Evolutionary conservation across 2,797 vertebrate species (phyloP), one percentile per base, ranked within the genome.

Genomic region (Vespertilio murinus): DNA sequence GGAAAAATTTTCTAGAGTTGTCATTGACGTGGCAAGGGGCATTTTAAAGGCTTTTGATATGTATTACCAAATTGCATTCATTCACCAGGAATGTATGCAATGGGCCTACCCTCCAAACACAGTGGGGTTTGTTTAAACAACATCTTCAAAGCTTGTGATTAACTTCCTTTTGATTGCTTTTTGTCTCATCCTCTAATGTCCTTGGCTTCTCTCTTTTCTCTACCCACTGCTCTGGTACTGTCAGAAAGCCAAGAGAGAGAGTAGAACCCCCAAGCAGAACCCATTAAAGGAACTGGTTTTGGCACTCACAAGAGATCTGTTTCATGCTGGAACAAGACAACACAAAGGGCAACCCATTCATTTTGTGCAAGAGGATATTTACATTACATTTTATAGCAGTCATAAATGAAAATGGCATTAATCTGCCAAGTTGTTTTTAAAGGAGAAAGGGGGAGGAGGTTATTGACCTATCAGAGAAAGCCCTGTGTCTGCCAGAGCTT

Each of bases 391-490:
- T 97, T 82, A 84, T n/a, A 65, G 33, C 65, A 96, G 93, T 90
- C 89, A 90, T 93, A 96, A 97, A 95, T 93, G 92, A 95, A 96
- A 97, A 95, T 95, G 87, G 90, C 82, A 97, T 96, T 94, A 93
- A 97, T 98, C 97, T 97, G 86, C 96, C 97, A 97, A 94, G 90
- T 64, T 94, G 94, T 93, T 98, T 93, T 80, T 97, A 97, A 96
- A 97, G 96, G 97, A 96, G 97, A 95, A 88, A 95, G 92, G 64
- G 81, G 54, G 96, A 30, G 5, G 61, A 75, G 40, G 64, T 96
- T 86, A 38, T 71, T 97, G 95, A 97, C 94, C 88, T 97, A 93
- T 92, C 33, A 4, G 20, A 88, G 75, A 95, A 98, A 98, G 95
- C 85, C 79, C 88, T 91, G 61, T 14, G n/a, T 91, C 94, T 96